Evolutionary conservation across 2,113 vertebrate species (phyloP).

Genomic region (Onychostruthus taczanowskii): DNA sequence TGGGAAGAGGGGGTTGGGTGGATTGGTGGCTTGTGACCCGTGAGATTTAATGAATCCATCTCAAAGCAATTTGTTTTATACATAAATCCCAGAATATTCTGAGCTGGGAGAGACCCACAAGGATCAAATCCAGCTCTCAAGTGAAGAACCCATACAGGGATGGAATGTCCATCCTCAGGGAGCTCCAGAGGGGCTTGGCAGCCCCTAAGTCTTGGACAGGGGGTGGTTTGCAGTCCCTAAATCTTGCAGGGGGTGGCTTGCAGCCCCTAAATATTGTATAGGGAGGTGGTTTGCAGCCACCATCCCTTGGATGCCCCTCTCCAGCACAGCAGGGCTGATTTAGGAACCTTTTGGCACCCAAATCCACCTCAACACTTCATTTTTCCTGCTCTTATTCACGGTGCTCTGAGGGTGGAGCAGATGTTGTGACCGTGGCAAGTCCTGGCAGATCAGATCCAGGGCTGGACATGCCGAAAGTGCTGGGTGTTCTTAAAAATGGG

Average conservation of each 20-base stretch:
- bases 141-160: not conserved
- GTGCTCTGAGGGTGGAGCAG: not conserved
- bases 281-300: not conserved
- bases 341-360: not conserved
- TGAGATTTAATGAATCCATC: not conserved
- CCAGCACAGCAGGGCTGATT: not conserved
- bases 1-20: not conserved
- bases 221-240: not conserved
- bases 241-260: too few species aligned
- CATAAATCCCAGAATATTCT: not conserved
- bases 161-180: not conserved
- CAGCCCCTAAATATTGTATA: not conserved
- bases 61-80: not conserved
- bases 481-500: not conserved
- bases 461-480: not conserved
- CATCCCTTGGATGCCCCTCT: not conserved
- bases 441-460: not conserved
- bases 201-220: rapidly evolving
- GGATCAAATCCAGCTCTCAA: not conserved
- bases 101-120: not conserved
- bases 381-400: not conserved
- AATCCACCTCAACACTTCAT: not conserved
- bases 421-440: rapidly evolving
- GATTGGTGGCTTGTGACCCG: not conserved
- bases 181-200: not conserved